Base-by-base conservation (phyloP, 92 coral and sea anemone species). In the Anthopleura xanthogrammica region DNA sequence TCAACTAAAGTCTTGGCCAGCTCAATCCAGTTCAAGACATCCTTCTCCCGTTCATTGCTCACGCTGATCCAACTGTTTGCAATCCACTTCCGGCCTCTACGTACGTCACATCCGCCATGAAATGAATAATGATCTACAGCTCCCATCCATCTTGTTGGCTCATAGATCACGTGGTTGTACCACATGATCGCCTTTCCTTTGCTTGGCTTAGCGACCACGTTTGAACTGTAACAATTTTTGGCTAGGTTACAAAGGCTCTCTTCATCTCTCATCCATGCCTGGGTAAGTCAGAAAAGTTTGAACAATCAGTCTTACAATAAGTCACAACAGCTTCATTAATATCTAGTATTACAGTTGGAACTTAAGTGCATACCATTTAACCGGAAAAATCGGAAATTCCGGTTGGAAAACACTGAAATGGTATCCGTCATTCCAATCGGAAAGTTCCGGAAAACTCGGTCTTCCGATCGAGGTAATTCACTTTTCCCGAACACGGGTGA, bases 61-160 rank as follows among this genome's bases (percentile, higher is more conserved):
- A 95, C 89, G 70, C 95, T 89, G 12, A 95, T 95, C 98, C 98
- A 95, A 76, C 82, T 92, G 78, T 96, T 96, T 12, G 99, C 99
- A 39, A 96, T 92, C 99, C 99, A 96, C 85, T 96, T 96, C 52
- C 92, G 86, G 64, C 99, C 99, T 39, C 41, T 80, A n/a, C 42
- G 82, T 11, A 95, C 94, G 82, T 88, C 94, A 77, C 99, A 96
- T 16, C 98, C 99, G 56, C 99, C 99, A 66, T 96, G 99, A 41
- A 95, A 93, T 11, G 98, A 82, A 60, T 79, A 92, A 71, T 85
- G 93, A 71, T 96, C 98, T 16, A 96, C 85, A 41, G 76, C 85
- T 22, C 98, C 99, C 84, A 96, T 65, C 99, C 99, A 96, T 6
- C 85, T 84, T 1, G 98, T 95, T 17, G 40, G 76, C 64, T 80